Conservation (phyloP, 2,113 vertebrate species). For the Fukomys damarensis region DNA sequence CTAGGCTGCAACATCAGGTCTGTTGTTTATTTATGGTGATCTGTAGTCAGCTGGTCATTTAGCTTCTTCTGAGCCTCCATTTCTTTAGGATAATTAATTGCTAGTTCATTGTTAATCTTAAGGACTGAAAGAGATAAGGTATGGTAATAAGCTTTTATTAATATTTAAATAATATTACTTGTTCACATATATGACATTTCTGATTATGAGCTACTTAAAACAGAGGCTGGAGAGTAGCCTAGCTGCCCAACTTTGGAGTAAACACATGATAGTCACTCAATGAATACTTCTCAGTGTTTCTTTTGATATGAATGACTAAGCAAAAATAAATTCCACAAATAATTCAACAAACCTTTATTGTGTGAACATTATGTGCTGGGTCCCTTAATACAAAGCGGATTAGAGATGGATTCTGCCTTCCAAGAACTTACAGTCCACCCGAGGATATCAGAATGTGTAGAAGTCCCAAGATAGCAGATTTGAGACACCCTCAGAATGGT, state of each 20-base stretch:
- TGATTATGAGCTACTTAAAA: background rate
- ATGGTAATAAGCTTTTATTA: background rate
- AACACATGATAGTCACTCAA: background rate
- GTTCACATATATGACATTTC: background rate
- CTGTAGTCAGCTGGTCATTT: background rate
- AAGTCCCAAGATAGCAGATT: constrained; percentile 44
- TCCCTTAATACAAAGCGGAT: constrained; percentile 62
- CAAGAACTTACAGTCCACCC: constrained; percentile 51
- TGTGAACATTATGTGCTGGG: constrained; percentile 51
- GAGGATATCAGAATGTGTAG: constrained; percentile 46
- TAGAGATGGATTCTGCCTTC: constrained; percentile 52
- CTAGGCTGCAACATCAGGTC: background rate
- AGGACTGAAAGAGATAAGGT: background rate
- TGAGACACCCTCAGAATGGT: constrained; percentile 1
- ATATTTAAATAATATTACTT: constrained; percentile 7
- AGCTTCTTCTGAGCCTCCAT: background rate
- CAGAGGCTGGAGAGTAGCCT: background rate
- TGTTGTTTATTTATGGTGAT: background rate
- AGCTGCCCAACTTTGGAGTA: background rate
- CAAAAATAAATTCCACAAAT: constrained; percentile 65
- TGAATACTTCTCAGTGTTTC: background rate
- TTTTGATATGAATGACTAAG: background rate
- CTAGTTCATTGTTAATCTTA: background rate
- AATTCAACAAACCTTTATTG: constrained; percentile 66
- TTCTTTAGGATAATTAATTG: background rate